Evolutionary conservation across 1,140 invertebrate genomes (phyloP).

Genomic region (Leptestheria dahalacensis): DNA sequence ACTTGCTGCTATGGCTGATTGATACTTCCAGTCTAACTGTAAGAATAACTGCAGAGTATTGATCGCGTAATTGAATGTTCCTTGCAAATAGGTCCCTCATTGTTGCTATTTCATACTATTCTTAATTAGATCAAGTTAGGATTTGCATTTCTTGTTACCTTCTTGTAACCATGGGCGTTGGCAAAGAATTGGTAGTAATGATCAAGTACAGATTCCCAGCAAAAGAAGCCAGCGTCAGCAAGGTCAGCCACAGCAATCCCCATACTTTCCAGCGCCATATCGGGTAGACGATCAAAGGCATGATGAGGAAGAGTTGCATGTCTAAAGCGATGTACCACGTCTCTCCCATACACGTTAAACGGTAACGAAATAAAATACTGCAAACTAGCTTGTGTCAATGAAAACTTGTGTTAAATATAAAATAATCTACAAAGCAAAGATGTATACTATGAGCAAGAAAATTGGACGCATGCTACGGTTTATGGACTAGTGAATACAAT

Average conservation of each 20-base stretch:
- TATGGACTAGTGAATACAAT: no score
- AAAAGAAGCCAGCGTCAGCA: neutral
- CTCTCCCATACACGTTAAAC: slow-evolving; percentile 13
- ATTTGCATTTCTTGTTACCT: neutral
- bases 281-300: slow-evolving; percentile 8
- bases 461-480: no score
- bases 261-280: neutral
- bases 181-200: no score
- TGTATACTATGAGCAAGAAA: no score
- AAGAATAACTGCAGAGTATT: no score
- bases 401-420: neutral
- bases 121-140: neutral
- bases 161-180: neutral
- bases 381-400: neutral
- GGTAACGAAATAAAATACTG: neutral
- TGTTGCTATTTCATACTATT: neutral
- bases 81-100: neutral
- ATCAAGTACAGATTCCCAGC: neutral
- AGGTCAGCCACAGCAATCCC: no score
- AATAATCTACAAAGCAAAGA: no score
- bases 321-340: slow-evolving; percentile 13
- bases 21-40: no score
- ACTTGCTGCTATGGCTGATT: no score
- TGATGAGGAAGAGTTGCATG: slow-evolving; percentile 11
- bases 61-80: no score